Evolutionary conservation across 2,888 invertebrate genomes (phyloP).

Genomic region (Caenorhabditis uteleia): DNA sequence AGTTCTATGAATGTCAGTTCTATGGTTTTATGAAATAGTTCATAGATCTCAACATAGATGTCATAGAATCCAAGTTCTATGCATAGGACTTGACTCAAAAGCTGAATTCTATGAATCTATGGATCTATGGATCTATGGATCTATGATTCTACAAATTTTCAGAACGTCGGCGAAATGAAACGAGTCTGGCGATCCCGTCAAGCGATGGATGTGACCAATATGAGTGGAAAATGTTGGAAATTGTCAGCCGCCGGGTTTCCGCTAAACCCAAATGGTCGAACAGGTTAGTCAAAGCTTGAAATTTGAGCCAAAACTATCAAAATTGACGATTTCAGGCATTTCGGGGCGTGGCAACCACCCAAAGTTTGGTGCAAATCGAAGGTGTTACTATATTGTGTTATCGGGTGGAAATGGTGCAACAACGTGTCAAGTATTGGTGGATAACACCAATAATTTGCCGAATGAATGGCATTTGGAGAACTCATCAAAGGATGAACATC

Average conservation of each 20-base stretch:
- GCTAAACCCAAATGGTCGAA: conserved; percentile 62
- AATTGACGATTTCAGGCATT: conserved; percentile 54
- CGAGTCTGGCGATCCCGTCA: conserved; percentile 51
- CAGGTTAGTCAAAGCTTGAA: conserved; percentile 17
- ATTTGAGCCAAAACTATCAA: not conserved
- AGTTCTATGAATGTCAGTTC: too few relatives aligned
- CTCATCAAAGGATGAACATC: conserved; percentile 46
- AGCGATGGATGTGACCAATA: conserved; percentile 36
- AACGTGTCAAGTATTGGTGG: conserved; percentile 33
- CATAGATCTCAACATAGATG: too few relatives aligned
- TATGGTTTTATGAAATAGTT: too few relatives aligned
- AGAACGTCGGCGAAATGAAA: conserved; percentile 55
- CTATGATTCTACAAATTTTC: conserved; percentile 11
- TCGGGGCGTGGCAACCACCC: conserved; percentile 64
- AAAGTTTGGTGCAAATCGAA: conserved; percentile 65
- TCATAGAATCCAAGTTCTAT: too few relatives aligned
- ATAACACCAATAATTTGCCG: conserved; percentile 39
- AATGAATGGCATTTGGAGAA: conserved; percentile 54
- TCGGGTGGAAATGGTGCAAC: conserved; percentile 20
- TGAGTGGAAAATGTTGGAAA: conserved; percentile 27
- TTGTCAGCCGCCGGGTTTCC: conserved; percentile 59
- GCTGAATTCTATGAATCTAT: too few relatives aligned
- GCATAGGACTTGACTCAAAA: too few relatives aligned
- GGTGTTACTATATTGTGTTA: conserved; percentile 55
- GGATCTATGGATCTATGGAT: too few relatives aligned